A percentile compares a stretch with the other conserved stretches of the same genome.
Conservation (phyloP, 2,888 invertebrate genomes). For the Acanthosepion pharaonis region DNA sequence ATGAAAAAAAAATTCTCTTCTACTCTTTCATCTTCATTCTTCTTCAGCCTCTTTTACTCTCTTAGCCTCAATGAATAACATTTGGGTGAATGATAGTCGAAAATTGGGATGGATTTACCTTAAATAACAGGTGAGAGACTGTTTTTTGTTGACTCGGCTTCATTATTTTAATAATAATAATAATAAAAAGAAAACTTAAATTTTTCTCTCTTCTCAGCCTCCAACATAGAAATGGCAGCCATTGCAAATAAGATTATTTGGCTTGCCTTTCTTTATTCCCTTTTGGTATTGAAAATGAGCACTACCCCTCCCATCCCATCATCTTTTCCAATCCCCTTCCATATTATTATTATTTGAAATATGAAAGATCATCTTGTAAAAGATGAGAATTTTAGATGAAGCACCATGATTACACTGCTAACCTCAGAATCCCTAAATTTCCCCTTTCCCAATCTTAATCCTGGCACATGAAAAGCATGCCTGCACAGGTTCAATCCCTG, state of each 20-base stretch:
- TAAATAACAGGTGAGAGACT: constrained; percentile 13
- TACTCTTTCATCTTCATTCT: constrained; percentile 11
- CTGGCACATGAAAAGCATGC: not conserved
- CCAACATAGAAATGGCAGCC: not conserved
- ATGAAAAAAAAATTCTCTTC: not conserved
- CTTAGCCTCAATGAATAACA: not conserved
- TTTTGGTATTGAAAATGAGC: not conserved
- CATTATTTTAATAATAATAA: constrained; percentile 6
- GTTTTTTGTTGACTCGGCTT: not conserved
- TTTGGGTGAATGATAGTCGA: not conserved
- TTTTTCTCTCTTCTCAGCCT: not conserved
- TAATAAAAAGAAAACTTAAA: not conserved
- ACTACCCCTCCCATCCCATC: not conserved
- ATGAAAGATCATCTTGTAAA: not conserved
- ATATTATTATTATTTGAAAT: not conserved
- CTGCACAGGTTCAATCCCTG: not conserved
- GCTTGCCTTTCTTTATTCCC: not conserved
- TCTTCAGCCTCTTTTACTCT: not conserved
- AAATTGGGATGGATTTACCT: constrained; percentile 23
- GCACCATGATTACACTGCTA: too few relatives aligned
- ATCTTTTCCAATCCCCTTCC: not conserved
- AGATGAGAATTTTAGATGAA: not conserved
- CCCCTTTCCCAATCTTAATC: not conserved
- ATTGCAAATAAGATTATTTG: not conserved
- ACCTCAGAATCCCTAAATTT: not conserved